These are phyloP conservation scores for Melinaea menophilus DNA, from an alignment of 2,888 invertebrate genomes.

Conservation along the genomic window DNA sequence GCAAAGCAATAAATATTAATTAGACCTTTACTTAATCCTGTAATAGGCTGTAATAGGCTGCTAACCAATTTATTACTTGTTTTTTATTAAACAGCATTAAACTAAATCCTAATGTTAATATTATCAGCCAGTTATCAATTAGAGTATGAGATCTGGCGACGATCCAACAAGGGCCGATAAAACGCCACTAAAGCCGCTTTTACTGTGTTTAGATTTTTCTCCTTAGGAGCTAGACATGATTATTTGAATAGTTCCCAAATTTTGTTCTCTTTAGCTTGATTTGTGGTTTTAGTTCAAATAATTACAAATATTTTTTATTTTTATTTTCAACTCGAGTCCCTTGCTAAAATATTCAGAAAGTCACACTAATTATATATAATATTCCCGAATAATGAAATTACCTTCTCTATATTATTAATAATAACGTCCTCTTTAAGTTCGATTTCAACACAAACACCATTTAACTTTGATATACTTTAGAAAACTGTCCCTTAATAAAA, in stretches of 20 bases:
- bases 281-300: not conserved
- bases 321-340: too few species aligned
- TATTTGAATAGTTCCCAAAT: constrained; percentile 13
- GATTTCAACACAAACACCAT: too few species aligned
- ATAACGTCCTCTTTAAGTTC: not conserved
- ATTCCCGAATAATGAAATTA: too few species aligned
- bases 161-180: constrained; percentile 67
- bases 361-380: too few species aligned
- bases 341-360: too few species aligned
- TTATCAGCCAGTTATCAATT: constrained; percentile 71
- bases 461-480: too few species aligned
- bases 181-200: constrained; percentile 65
- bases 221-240: constrained; percentile 10
- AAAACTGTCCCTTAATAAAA: not conserved
- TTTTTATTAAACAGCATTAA: constrained; percentile 17
- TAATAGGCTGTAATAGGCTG: not conserved
- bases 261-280: not conserved
- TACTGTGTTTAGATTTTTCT: constrained; percentile 68
- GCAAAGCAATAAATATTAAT: not conserved
- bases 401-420: not conserved
- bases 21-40: not conserved
- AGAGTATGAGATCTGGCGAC: constrained; percentile 60
- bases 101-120: constrained; percentile 33
- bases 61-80: not conserved
- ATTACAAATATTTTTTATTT: too few species aligned